Conservation (phyloP, 2,797 vertebrate species). For the Halcyon leucocephala region DNA sequence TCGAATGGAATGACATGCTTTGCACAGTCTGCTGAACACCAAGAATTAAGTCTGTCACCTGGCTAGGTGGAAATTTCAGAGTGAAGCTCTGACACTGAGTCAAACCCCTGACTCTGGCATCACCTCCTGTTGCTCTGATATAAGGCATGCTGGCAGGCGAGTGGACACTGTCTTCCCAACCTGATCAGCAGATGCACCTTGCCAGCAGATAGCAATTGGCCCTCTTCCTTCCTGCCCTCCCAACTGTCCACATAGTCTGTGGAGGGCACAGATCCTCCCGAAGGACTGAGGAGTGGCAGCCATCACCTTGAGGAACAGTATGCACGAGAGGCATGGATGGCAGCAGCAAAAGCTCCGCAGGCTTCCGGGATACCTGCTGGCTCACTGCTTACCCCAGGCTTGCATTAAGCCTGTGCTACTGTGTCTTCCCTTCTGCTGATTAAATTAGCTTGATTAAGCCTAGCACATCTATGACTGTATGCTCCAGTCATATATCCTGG, state of each 20-base stretch:
- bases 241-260: fast-evolving
- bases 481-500: background rate
- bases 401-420: background rate
- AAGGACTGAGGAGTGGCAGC: background rate
- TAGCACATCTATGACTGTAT: background rate
- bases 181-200: background rate
- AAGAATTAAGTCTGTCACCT: background rate
- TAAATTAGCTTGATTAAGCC: conserved; percentile 42
- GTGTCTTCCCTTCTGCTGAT: conserved; percentile 2
- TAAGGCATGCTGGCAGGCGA: background rate
- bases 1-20: background rate
- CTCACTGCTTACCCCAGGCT: background rate
- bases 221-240: background rate
- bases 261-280: background rate
- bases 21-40: background rate
- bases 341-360: background rate
- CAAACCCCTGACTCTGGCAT: background rate
- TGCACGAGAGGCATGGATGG: fast-evolving
- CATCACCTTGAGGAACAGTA: background rate
- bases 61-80: background rate
- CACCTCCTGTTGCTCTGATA: background rate
- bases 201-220: background rate
- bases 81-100: background rate
- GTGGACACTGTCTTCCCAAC: background rate
- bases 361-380: background rate